phyloP scores from a whole-genome alignment of 1,140 invertebrate genomes.

The Chionoecetes opilio region DNA sequence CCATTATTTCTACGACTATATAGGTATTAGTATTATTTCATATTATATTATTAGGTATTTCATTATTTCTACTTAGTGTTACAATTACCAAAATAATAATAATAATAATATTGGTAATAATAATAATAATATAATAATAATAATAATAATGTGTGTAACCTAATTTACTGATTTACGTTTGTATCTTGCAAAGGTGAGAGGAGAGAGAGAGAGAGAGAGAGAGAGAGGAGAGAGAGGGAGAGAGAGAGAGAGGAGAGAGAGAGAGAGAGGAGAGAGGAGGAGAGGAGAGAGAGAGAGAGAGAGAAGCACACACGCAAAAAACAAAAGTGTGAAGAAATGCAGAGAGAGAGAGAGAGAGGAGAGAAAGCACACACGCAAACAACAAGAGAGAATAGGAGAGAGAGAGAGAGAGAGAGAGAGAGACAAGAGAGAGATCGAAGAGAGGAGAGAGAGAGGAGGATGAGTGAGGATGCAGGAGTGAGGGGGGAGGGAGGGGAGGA shows the following conservation, averaged over 20 bases:
- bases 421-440: not conserved
- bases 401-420: not conserved
- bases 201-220: not conserved
- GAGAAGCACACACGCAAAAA: not conserved
- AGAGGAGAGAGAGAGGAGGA: no score
- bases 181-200: no score
- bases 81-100: slow-evolving; percentile 41
- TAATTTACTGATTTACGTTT: no score
- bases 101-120: slow-evolving; percentile 49
- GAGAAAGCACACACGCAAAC: not conserved
- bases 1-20: not conserved
- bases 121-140: slow-evolving; percentile 56
- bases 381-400: not conserved
- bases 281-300: not conserved
- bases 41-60: no score
- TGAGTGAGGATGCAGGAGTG: not conserved
- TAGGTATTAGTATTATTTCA: no score
- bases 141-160: slow-evolving; percentile 33
- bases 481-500: not conserved
- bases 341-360: not conserved
- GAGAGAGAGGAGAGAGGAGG: not conserved
- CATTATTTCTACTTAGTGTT: no score
- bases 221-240: not conserved
- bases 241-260: not conserved
- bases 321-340: no score